These are phyloP conservation scores for Corvus hawaiiensis DNA, from an alignment of 2,113 vertebrate genomes.

Conservation along the genomic window DNA sequence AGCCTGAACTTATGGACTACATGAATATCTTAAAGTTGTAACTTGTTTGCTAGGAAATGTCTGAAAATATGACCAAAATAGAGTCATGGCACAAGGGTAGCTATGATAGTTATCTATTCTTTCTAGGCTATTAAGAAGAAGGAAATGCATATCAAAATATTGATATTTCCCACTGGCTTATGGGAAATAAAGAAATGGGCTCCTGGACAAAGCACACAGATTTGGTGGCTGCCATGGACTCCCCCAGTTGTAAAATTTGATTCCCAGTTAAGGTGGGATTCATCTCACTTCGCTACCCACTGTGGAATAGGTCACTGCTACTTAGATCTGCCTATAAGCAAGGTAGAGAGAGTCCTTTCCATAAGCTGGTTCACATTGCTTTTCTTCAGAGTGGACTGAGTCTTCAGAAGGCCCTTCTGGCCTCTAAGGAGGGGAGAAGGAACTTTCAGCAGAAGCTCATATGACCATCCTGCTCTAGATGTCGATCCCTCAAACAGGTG, in stretches of 20 bases:
- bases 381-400: not conserved
- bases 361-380: not conserved
- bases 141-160: not conserved
- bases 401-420: not conserved
- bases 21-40: slow-evolving; percentile 51
- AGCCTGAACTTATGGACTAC: slow-evolving; percentile 38
- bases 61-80: slow-evolving; percentile 26
- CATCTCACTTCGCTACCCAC: not conserved
- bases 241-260: not conserved
- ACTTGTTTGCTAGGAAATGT: slow-evolving; percentile 43
- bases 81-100: not conserved
- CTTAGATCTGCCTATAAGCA: not conserved
- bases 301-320: not conserved
- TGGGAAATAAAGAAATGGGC: not conserved
- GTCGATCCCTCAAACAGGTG: not conserved
- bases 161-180: not conserved
- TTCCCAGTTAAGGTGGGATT: not conserved
- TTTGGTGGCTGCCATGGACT: not conserved
- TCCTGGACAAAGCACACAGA: not conserved
- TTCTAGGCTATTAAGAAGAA: slow-evolving; percentile 14
- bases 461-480: not conserved
- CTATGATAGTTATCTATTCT: not conserved
- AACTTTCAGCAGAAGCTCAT: not conserved
- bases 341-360: not conserved
- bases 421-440: not conserved